Base-by-base conservation (phyloP, 2,113 vertebrate genomes). In the Parus major region DNA sequence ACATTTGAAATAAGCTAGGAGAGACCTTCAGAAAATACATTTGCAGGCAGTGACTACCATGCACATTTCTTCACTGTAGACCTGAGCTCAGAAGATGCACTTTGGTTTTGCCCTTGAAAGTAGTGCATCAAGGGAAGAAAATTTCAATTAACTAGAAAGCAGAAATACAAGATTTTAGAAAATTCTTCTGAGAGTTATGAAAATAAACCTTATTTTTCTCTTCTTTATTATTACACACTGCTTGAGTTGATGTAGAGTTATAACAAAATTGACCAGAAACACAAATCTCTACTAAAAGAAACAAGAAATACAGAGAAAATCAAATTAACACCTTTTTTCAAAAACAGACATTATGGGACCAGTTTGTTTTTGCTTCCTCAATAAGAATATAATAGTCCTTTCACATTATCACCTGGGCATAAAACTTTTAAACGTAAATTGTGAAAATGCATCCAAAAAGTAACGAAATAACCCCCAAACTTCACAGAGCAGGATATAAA, bases 91-190 rank as follows among this genome's bases (percentile, higher is more conserved):
- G 63, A 72, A 87, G 46, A 72, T 25, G 11, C 19, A 42, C 33
- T 90, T 76, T 50, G 19, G 5, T 80, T 90, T 93, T 88, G 66
- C 10, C 78, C 92, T 93, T 92, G 82, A 94, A 94, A 81, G 29
- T 15, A 50, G 3, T 61, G 53, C 82, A n/a, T 88, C 59, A 73
- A 59, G 55, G 44, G 66, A 88, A 92, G 35, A 55, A 94, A 86
- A 81, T 78, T 83, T 88, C 88, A 93, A 88, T 90, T 90, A 88
- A 46, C 22, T 77, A n/a, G 33, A 56, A 90, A 78, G 46, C 4
- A 88, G 72, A 90, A 70, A 53, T 33, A 50, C 9, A 77, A 63
- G 31, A 59, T 93, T 80, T 85, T 49, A 52, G 33, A 86, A 93
- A 83, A 92, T 47, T 78, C 68, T 86, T 88, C 39, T 52, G 71